phyloP scores from a whole-genome alignment of 2,113 vertebrate species.

The Centropus unirufus region DNA sequence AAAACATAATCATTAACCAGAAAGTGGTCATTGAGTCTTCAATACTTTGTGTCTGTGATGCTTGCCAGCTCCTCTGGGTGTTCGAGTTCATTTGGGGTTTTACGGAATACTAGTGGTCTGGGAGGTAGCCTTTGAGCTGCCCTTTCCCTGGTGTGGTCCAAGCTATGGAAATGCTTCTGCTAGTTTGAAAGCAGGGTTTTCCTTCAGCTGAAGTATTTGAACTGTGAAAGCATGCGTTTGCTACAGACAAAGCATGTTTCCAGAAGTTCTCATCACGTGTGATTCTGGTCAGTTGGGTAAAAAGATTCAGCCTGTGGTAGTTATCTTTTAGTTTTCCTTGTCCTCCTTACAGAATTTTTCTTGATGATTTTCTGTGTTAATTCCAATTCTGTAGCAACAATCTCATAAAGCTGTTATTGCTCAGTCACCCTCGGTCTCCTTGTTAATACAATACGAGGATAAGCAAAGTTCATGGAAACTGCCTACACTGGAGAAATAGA shows the following conservation, averaged over 20 bases:
- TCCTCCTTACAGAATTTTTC: background rate
- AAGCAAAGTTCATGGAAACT: conserved; percentile 29
- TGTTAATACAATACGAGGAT: background rate
- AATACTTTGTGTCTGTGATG: background rate
- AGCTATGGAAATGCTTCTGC: background rate
- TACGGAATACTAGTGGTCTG: background rate
- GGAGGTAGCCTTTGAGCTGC: background rate
- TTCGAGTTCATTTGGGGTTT: background rate
- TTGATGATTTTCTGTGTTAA: background rate
- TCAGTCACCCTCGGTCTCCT: background rate
- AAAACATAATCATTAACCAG: background rate
- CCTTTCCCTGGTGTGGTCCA: background rate
- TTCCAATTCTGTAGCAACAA: conserved; percentile 4
- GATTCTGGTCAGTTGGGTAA: background rate
- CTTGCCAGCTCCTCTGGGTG: background rate
- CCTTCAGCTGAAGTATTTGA: background rate
- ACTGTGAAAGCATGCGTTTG: background rate
- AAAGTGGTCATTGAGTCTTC: background rate
- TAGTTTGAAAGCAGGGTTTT: background rate
- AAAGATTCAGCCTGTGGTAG: background rate
- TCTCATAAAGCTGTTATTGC: conserved; percentile 13
- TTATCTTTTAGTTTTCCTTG: background rate
- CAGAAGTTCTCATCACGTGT: background rate
- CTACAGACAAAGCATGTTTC: background rate
- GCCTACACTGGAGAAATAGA: background rate